Evolutionary conservation across 2,888 invertebrate genomes (phyloP).

Genomic region (Ptilodon capucinus): DNA sequence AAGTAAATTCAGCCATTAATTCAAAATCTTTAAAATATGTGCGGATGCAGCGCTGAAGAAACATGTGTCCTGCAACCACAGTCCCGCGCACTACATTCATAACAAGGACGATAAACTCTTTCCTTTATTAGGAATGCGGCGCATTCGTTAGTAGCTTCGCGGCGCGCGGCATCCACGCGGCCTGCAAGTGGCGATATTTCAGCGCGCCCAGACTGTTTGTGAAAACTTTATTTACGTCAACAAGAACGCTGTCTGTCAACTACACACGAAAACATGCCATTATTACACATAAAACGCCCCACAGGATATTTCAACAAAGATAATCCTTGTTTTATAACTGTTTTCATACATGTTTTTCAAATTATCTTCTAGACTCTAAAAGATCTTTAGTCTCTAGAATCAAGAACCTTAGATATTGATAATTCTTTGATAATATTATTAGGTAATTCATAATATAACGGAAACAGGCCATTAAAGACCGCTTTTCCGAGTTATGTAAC

Average conservation of each 20-base stretch:
- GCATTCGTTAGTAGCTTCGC: conserved; percentile 44
- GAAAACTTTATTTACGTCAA: conserved; percentile 69
- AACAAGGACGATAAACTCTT: conserved; percentile 35
- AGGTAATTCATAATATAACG: too few species aligned
- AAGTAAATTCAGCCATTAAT: not conserved
- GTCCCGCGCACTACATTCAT: conserved; percentile 23
- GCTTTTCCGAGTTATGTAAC: too few species aligned
- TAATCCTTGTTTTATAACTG: too few species aligned
- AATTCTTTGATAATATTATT: too few species aligned
- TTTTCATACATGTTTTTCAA: too few species aligned
- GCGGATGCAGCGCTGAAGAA: not conserved
- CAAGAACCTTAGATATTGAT: too few species aligned
- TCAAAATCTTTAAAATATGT: not conserved
- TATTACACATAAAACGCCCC: conserved; percentile 36
- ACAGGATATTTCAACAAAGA: not conserved
- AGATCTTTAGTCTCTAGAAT: too few species aligned
- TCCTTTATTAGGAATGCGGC: conserved; percentile 40
- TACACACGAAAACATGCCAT: conserved; percentile 42
- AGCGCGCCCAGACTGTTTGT: conserved; percentile 54
- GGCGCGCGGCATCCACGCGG: conserved; percentile 51
- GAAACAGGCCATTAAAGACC: too few species aligned
- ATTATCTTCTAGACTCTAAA: too few species aligned
- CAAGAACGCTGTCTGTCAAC: conserved; percentile 60
- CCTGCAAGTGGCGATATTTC: conserved; percentile 73
- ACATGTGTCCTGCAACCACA: not conserved